Conservation (phyloP, 2,797 vertebrate species). For the Halcyon leucocephala region DNA sequence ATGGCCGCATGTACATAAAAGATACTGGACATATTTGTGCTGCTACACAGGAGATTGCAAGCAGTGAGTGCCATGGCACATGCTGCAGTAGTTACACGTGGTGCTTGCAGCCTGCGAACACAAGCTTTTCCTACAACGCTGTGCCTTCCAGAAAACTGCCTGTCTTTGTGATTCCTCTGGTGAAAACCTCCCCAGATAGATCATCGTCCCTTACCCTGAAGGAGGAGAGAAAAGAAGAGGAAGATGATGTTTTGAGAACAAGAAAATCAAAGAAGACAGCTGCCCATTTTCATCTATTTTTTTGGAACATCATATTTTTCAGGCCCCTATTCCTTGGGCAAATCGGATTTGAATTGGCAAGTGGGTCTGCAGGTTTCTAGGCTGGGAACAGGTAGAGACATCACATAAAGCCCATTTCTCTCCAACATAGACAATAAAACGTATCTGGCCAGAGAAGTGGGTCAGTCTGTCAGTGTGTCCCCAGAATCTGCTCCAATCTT, state of each 20-base stretch:
- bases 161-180: not conserved
- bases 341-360: not conserved
- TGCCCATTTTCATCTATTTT: not conserved
- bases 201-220: not conserved
- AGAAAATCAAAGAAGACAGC: not conserved
- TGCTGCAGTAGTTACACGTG: not conserved
- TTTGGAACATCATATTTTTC: not conserved
- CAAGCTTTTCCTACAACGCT: not conserved
- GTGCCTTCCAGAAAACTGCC: conserved; percentile 9
- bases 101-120: conserved; percentile 9
- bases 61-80: not conserved
- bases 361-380: not conserved
- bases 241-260: not conserved
- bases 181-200: not conserved
- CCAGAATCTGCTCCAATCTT: not conserved
- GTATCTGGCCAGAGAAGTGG: not conserved
- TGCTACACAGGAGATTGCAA: not conserved
- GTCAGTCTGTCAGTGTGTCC: not conserved
- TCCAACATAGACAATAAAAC: not conserved
- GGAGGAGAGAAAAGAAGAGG: not conserved
- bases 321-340: not conserved
- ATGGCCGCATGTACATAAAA: not conserved
- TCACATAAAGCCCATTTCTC: not conserved
- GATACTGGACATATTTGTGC: not conserved
- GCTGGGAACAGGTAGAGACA: not conserved